A percentile compares a stretch with the other conserved stretches of the same genome.
These are phyloP conservation scores for Rhabdornis inornatus DNA, from an alignment of 2,113 vertebrate species.

Conservation along the genomic window DNA sequence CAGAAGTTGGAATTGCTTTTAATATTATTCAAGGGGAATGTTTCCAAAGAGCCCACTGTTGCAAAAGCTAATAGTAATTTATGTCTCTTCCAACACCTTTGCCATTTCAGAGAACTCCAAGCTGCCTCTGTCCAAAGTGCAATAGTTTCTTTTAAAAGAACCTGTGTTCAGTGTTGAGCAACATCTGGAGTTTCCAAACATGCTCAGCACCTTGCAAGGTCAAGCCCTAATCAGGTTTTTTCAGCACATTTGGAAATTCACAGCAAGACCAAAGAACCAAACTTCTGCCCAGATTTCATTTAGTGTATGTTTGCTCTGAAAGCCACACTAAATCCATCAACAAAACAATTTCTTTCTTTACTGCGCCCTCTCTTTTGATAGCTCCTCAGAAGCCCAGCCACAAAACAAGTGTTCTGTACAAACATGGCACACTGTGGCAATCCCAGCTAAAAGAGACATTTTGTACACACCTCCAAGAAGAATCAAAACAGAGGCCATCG, in stretches of 20 bases:
- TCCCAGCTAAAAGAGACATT: neutral
- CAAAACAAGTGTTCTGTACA: neutral
- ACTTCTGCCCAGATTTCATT: neutral
- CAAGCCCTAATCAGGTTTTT: neutral
- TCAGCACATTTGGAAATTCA: neutral
- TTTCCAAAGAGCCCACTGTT: constrained; percentile 13
- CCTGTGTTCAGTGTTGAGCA: neutral
- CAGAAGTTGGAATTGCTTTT: constrained; percentile 38
- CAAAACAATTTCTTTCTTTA: neutral
- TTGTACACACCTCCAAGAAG: neutral
- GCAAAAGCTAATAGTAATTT: neutral
- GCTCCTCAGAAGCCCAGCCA: neutral
- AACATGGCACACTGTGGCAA: neutral
- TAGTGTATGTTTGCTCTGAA: neutral
- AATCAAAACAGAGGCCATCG: neutral
- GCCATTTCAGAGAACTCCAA: neutral
- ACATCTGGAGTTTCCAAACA: neutral
- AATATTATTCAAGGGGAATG: constrained; percentile 16
- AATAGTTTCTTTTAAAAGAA: neutral
- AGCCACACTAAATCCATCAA: neutral
- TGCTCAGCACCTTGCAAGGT: neutral
- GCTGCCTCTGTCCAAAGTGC: neutral
- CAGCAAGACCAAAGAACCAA: neutral
- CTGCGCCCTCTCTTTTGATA: neutral
- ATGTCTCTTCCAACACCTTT: neutral